A percentile compares a stretch with the other conserved stretches of the same genome.
These are phyloP conservation scores for Lophochroa leadbeateri DNA, from an alignment of 2,113 vertebrate species.

Conservation along the genomic window DNA sequence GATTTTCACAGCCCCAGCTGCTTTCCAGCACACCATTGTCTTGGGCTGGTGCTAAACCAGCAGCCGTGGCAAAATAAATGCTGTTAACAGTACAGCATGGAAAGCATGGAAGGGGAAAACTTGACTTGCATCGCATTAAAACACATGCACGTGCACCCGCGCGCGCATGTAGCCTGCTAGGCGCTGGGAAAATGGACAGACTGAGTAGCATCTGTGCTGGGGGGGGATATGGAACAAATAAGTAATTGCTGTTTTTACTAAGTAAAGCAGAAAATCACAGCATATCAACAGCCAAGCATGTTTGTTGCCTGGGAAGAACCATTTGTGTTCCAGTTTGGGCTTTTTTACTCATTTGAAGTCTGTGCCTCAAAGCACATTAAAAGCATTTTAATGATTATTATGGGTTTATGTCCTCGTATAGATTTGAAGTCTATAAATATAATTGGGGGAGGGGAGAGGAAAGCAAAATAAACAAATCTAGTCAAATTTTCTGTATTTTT, in stretches of 20 bases:
- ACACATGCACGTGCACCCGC: background rate
- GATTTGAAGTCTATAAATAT: background rate
- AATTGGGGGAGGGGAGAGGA: background rate
- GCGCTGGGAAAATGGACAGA: conserved; percentile 67
- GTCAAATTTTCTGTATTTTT: background rate
- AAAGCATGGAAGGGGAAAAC: background rate
- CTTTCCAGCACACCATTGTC: conserved; percentile 16
- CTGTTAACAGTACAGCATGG: conserved; percentile 13
- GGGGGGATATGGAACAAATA: conserved; percentile 58
- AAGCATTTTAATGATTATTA: conserved; percentile 30
- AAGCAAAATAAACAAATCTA: background rate
- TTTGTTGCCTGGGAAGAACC: conserved; percentile 57
- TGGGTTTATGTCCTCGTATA: background rate
- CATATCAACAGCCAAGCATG: conserved; percentile 47
- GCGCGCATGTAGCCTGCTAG: background rate
- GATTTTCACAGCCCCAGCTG: background rate
- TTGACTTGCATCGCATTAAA: background rate
- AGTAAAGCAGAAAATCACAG: conserved; percentile 52
- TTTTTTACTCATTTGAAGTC: conserved; percentile 46
- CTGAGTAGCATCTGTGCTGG: conserved; percentile 75
- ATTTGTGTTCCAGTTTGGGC: conserved; percentile 48
- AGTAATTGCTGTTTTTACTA: conserved; percentile 70
- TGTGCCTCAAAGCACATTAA: conserved; percentile 26
- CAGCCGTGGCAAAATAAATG: conserved; percentile 24
- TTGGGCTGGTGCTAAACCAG: conserved; percentile 34